Percentiles rank a stretch among this genome's conserved stretches.
These are phyloP conservation scores for Trematomus bernacchii DNA, from an alignment of 2,797 vertebrate genomes.

Conservation along the genomic window DNA sequence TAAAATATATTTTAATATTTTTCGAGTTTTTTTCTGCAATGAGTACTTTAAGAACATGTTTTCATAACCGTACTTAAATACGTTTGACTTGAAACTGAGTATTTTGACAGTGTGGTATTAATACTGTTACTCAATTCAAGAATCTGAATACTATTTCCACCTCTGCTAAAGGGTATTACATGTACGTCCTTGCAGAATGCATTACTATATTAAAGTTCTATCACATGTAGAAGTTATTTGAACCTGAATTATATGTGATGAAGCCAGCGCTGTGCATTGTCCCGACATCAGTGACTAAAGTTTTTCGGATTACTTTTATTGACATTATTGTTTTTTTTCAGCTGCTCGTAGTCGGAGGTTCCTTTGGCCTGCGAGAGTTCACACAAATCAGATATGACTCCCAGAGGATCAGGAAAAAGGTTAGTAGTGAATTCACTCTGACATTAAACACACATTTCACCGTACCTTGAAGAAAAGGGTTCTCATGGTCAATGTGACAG, in stretches of 20 bases:
- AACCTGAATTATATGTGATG: neutral
- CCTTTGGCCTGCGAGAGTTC: conserved; percentile 95
- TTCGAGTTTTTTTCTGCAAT: too few species aligned
- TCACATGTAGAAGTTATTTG: neutral
- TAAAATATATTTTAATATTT: too few species aligned
- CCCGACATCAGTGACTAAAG: neutral
- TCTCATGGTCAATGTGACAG: neutral
- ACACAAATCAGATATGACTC: conserved; percentile 94
- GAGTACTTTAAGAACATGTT: too few species aligned
- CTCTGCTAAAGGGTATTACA: too few species aligned
- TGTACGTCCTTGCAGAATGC: too few species aligned
- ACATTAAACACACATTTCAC: neutral
- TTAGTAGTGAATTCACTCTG: conserved; percentile 55
- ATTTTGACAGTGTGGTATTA: too few species aligned
- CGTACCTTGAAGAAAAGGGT: too few species aligned
- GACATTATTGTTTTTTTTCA: conserved; percentile 71
- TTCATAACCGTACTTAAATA: too few species aligned
- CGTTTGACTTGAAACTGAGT: too few species aligned
- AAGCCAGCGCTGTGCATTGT: neutral
- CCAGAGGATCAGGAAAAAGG: conserved; percentile 88
- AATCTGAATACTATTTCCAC: too few species aligned
- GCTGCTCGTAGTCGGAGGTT: conserved; percentile 93
- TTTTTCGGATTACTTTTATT: neutral
- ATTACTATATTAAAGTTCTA: too few species aligned
- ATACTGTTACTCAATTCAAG: too few species aligned